Evolutionary conservation across 2,888 invertebrate species (phyloP), one percentile per base, ranked within the genome.

Genomic region (Cataglyphis altisquamis): DNA sequence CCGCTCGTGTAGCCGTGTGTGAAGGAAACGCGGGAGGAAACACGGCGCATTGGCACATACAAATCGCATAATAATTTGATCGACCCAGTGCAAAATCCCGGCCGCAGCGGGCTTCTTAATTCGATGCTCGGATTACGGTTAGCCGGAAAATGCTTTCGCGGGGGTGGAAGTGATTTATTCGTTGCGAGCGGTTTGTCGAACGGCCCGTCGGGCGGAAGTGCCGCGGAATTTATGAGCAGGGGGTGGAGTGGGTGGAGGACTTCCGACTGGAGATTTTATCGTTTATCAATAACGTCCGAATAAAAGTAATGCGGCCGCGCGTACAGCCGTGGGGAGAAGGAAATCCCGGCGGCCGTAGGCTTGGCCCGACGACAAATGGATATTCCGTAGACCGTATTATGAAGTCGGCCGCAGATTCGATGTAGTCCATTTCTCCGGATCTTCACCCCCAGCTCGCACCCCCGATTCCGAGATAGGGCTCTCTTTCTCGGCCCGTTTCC

Each of bases 171-270:
- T 93, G 93, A 93, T 93, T 93, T 93, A 93, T 93, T 90, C 90
- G 90, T 91, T 87, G 90, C 89, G 89, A 89, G 91, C 84, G 92
- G 92, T 93, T 93, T 92, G 93, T 93, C 92, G 91, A 93, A 92
- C 92, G 92, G 92, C 89, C 91, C 91, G 92, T 90, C 90, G 90
- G 85, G 84, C 92, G 93, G 93, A 93, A 93, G 92, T 92, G 87
- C 90, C 86, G 81, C 81, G 87, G 89, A 87, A 93, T 93, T 93
- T 93, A 93, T 92, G 88, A 92, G 72, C 90, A 84, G 83, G 84
- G 84, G 85, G 88, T 55, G 85, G 84, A 18, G 5, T 5, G 15
- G 84, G 84, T 80, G 86, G 84, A 81, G 86, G 88, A 89, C 88
- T 90, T 90, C 92, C 91, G 90, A 89, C 91, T 90, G 8, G 52